Evolutionary conservation across 2,888 invertebrate genomes (phyloP), one percentile per base, ranked within the genome.

Genomic region (Idaea dimidiata): DNA sequence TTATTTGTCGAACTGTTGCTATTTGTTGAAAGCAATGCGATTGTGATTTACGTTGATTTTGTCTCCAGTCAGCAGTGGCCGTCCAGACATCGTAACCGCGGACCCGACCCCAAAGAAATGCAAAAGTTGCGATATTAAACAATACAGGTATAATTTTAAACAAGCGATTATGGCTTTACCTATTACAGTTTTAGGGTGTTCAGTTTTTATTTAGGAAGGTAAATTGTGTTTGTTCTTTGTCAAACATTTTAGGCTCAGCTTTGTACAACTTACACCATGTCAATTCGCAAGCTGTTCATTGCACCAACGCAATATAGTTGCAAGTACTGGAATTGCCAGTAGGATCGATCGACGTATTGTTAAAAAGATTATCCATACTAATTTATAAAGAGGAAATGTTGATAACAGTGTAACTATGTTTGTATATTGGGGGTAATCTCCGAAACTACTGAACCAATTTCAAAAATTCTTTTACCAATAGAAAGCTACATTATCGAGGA

Each of bases 41-140:
- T 43, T 43, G 43, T 14, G 43, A 43, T 14, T 14, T 43, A 43
- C 43, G 43, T 43, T 43, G 43, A 43, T 43, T 43, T 65, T 80
- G 32, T 79, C 80, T 0, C 67, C 75, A 0, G 71, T 43, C 43
- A 14, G 43, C 43, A 43, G 43, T 43, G 43, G 43, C 0, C 43
- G 3, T 0, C 43, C 43, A 14, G 43, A 43, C 43, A 8, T 8
- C 43, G 10, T 43, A 43, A 0, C 43, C 43, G 10, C 10, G 14
- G 43, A 7, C 7, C 14, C 43, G 43, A 14, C 43, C 10, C 7
- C 14, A 43, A 43, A 43, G 43, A 43, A 43, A 43, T 43, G 43
- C 43, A 43, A 43, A 43, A 14, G 3, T 14, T 43, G 43, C 43
- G 14, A 43, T 43, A 43, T 14, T 14, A 43, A 8, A 43, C 8